Percentiles rank a stretch among this genome's conserved stretches.
Evolutionary conservation across 2,113 vertebrate species (phyloP).

Genomic region (Salminus brasiliensis): DNA sequence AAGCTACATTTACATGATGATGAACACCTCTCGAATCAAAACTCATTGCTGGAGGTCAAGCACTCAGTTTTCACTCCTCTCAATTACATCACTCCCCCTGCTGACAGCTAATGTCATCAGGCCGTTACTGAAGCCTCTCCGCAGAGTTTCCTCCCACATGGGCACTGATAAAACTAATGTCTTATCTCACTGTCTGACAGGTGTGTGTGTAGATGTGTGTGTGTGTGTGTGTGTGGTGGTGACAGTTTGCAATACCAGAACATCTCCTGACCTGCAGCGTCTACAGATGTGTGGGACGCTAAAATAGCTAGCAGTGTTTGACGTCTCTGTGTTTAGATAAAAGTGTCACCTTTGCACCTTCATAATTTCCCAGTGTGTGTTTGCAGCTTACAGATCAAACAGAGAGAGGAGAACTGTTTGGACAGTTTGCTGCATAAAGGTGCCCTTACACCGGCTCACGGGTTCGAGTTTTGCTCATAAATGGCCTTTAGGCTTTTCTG

Average conservation of each 20-base stretch:
- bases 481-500: neutral
- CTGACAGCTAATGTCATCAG: slow-evolving; percentile 40
- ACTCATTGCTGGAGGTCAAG: slow-evolving; percentile 18
- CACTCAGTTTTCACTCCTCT: slow-evolving; percentile 24
- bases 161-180: slow-evolving; percentile 10
- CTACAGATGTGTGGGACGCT: neutral
- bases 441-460: neutral
- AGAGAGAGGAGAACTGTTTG: neutral
- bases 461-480: neutral
- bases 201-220: neutral
- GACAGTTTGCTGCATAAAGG: neutral
- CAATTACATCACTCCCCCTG: slow-evolving; percentile 10
- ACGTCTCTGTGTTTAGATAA: neutral
- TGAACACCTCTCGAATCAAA: slow-evolving; percentile 12
- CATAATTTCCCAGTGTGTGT: neutral
- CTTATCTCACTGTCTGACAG: slow-evolving; percentile 30
- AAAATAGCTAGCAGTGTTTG: neutral
- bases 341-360: neutral
- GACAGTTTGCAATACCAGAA: neutral
- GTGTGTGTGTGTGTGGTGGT: neutral
- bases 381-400: neutral
- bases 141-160: neutral
- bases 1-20: neutral
- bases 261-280: neutral
- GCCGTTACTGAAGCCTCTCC: slow-evolving; percentile 19